Base-by-base conservation (phyloP, 2,113 vertebrate genomes). In the Arvicanthis niloticus region DNA sequence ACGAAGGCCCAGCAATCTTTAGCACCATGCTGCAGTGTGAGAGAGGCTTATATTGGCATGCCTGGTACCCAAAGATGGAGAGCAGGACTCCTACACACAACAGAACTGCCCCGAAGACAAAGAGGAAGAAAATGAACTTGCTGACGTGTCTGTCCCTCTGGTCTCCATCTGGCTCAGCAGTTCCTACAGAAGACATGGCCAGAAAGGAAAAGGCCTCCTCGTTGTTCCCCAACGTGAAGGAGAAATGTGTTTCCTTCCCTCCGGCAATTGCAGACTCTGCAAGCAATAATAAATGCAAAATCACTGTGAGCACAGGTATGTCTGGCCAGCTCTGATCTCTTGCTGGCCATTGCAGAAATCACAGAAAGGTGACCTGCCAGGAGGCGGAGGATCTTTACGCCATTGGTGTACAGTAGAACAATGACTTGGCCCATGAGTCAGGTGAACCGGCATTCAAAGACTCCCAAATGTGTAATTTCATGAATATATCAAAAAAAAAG, bases 11-110 rank as follows among this genome's bases (percentile, higher is more conserved):
- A 0, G 98, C 94, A 9, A 98, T 97, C 97, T 98, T 99, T 82
- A 99, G 98, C 92, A 98, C 93, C 56, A 94, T 77, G 0, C 94
- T 98, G 96, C 99, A 99, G 95, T 98, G 96, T 65, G 87, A 94
- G 76, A 97, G 78, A 42, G 95, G 89, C 88, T 97, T 97, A 15
- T 96, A 96, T 0, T 98, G 98, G 91, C 98, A 99, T 0, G 98
- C 97, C 93, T 99, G 99, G 73, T 98, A 98, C 93, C 98, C 98
- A 93, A 98, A 99, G 89, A 99, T 97, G 68, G 98, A 99, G 73
- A 99, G 98, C 91, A 99, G 95, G 67, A 99, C 96, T 93, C 99
- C 99, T 96, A 98, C 95, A 0, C 98, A 99, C 40, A 99, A 68
- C 84, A 99, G 97, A 37, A 97, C 56, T 48, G 98, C 98, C 10